Evolutionary conservation across 1,140 invertebrate species (phyloP), one percentile per base, ranked within the genome.

Genomic region (Zaprionus kolodkinae): DNA sequence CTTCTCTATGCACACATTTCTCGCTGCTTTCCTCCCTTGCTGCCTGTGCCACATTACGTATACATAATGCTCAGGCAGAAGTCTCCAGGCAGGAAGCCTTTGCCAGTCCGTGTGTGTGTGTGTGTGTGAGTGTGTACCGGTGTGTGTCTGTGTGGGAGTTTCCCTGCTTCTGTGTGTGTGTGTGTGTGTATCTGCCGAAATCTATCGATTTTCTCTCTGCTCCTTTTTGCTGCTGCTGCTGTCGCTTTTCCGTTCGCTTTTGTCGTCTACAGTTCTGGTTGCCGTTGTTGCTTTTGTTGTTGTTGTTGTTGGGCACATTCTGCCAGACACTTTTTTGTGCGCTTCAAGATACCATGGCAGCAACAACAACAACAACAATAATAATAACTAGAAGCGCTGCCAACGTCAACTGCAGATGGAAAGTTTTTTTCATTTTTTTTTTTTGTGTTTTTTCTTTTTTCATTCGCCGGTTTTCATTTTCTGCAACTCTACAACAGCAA

Each of bases 121-220:
- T 64, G 10, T 70, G 27, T 5, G 27, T 1, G 27, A 30, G 27
- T 50, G 30, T 36, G 54, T 48, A 55, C 27, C n/a, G n/a, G n/a
- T 66, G 6, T 48, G 5, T 62, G 27, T 27, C 25, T 27, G 25
- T 27, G 27, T 5, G 27, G 27, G 27, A 30, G 27, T 30, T 30
- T 30, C 27, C 27, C 3, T 30, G 27, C 27, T 30, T 30, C 27
- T 50, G 30, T 36, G 54, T 50, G n/a, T 72, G 15, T 70, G 48
- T 65, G 72, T 82, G 72, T 81, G 60, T 82, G 81, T 85, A 85
- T 86, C 82, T 85, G 75, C 82, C 82, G 68, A 86, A 86, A 87
- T 86, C 60, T 86, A 87, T 86, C 60, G 82, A 86, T 86, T 86
- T 86, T 87, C 82, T 87, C 82, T 79, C 55, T 59, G 72, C 76